Conservation (phyloP, 30 jellyfish, hydroid and myxozoan genomes). For the Cassiopea andromeda region DNA sequence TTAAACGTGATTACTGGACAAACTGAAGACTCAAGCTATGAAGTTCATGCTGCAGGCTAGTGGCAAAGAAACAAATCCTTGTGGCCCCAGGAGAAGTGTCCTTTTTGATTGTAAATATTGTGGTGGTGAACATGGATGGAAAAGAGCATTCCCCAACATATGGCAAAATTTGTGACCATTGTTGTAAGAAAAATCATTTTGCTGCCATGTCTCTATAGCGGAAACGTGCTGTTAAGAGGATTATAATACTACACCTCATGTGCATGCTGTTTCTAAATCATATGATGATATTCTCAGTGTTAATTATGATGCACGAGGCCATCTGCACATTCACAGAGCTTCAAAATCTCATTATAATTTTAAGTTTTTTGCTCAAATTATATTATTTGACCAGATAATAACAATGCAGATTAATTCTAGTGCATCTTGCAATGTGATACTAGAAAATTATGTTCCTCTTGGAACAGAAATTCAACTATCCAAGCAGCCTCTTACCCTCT, state of each 20-base stretch:
- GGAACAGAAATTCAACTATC: constrained; percentile 5
- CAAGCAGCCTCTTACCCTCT: background rate
- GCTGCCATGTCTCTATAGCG: background rate
- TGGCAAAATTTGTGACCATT: constrained; percentile 21
- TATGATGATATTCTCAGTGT: constrained; percentile 26
- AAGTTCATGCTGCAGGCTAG: constrained; percentile 2
- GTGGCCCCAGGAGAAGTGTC: background rate
- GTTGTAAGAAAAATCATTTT: constrained; percentile 34
- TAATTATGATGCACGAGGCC: background rate
- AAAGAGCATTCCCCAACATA: constrained; percentile 34
- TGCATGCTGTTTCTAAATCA: constrained; percentile 11
- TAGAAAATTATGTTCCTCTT: background rate
- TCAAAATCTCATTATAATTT: background rate
- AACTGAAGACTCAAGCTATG: background rate
- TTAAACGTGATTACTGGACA: constrained; percentile 37
- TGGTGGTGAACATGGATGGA: constrained; percentile 27
- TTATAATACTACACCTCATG: constrained; percentile 5
- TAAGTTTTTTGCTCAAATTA: too few relatives aligned
- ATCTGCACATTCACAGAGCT: constrained; percentile 35
- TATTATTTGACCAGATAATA: too few relatives aligned
- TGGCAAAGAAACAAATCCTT: background rate
- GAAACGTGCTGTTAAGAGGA: constrained; percentile 9
- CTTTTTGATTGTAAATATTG: constrained; percentile 15
- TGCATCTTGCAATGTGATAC: too few relatives aligned
- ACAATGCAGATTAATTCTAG: too few relatives aligned